phyloP scores from a whole-genome alignment of 2,113 vertebrate species.

The Pelmatolapia mariae region DNA sequence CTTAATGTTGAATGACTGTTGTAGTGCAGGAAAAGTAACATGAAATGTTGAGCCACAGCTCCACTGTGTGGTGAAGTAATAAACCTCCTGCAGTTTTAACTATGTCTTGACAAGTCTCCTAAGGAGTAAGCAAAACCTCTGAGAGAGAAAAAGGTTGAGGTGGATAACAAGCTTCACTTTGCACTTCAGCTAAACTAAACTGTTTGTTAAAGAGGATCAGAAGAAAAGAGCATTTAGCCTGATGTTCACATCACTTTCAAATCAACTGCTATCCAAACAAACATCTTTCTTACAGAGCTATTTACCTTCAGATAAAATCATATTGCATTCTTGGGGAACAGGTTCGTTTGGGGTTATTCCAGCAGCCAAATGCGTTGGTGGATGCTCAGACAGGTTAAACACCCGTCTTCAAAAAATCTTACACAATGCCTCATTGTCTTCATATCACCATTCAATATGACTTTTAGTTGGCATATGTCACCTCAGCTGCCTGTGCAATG shows the following conservation, averaged over 20 bases:
- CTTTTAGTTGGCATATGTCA: background rate
- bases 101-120: background rate
- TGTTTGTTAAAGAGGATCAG: background rate
- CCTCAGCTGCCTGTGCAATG: background rate
- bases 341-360: background rate
- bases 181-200: background rate
- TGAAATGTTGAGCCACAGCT: conserved; percentile 38
- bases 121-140: background rate
- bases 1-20: background rate
- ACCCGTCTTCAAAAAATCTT: background rate
- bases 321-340: background rate
- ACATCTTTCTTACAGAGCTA: background rate
- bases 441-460: background rate
- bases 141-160: background rate
- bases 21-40: background rate
- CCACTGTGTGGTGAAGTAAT: conserved; percentile 36
- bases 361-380: background rate
- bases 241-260: background rate
- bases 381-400: background rate
- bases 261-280: background rate
- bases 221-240: background rate
- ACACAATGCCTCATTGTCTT: background rate
- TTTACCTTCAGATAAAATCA: background rate
- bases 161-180: background rate
- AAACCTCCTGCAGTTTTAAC: background rate